A percentile compares a stretch with the other conserved stretches of the same genome.
Evolutionary conservation across 1,140 invertebrate species (phyloP).

Genomic region (Agrypnia vestita): DNA sequence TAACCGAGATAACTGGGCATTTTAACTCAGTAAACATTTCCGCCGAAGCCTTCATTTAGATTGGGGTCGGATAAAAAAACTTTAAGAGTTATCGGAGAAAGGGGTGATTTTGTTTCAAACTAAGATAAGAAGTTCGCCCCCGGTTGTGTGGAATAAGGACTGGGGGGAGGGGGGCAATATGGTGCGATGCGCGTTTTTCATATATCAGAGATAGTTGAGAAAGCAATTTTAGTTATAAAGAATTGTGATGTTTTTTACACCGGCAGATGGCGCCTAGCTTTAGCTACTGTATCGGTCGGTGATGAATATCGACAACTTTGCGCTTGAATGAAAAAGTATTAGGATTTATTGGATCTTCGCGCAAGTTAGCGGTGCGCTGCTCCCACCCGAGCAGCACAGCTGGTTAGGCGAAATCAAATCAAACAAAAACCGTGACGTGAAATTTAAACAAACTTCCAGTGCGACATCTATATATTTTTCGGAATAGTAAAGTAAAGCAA

Average conservation of each 20-base stretch:
- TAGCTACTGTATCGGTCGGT: neutral
- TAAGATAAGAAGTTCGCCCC: constrained; percentile 39
- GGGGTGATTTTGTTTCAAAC: constrained; percentile 37
- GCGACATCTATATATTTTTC: no score
- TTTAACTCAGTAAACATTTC: constrained; percentile 43
- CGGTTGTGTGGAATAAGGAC: constrained; percentile 24
- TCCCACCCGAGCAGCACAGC: no score
- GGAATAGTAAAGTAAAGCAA: no score
- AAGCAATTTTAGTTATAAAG: constrained; percentile 43
- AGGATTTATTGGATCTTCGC: constrained; percentile 28
- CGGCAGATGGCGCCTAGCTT: constrained; percentile 25
- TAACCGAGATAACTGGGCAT: constrained; percentile 30
- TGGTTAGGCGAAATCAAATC: no score
- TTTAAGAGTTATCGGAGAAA: constrained; percentile 40
- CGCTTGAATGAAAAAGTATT: constrained; percentile 19
- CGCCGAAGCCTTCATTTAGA: constrained; percentile 40
- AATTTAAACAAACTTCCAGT: no score
- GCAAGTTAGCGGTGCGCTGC: no score
- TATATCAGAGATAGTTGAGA: constrained; percentile 36
- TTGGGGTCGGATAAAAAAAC: constrained; percentile 40
- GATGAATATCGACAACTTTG: constrained; percentile 33
- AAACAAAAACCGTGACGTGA: no score
- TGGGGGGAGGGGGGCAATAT: constrained; percentile 26
- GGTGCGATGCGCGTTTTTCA: constrained; percentile 35
- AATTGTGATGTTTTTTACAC: constrained; percentile 36